Evolutionary conservation across 2,113 vertebrate genomes (phyloP), one percentile per base, ranked within the genome.

Genomic region (Rostratula benghalensis): DNA sequence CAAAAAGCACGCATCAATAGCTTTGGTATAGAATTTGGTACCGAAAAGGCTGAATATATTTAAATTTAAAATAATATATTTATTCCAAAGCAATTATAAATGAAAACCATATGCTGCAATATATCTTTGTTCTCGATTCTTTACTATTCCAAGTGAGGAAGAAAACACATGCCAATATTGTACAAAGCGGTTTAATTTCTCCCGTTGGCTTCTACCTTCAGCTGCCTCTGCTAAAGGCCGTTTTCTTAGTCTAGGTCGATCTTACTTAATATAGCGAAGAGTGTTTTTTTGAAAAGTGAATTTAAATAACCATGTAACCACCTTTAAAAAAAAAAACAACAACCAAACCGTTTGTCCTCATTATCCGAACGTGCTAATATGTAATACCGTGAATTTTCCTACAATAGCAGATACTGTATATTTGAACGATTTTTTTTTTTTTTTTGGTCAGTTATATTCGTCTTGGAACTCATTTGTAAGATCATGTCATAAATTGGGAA

Each of bases 51-150:
- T 97, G 97, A 98, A 96, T 98, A 97, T 98, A 98, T 98, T 98
- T 98, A 98, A 98, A 98, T 97, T 94, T 96, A 97, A 98, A 97
- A 97, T 98, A 98, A 98, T 98, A 98, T 98, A 98, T 98, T 98
- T 98, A 98, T 98, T 98, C 98, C 98, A 98, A 98, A 98, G 97
- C 97, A 96, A 98, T 98, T 97, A 92, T 97, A 97, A 97, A 93
- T 97, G 93, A 94, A 97, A 96, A 96, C 50, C 94, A 95, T 97
- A 97, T 98, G 98, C 98, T 98, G 96, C 97, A 98, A 96, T 95
- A 63, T 97, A 96, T 95, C 95, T 93, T 95, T 96, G 76, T 88
- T 97, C 89, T 93, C 84, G 78, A 96, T 94, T 96, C 95, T 97
- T 97, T 92, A 69, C 79, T 91, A 79, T 93, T 94, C 67, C 6